phyloP scores from a whole-genome alignment of 1,140 invertebrate genomes.

The Brachionus sp. region DNA sequence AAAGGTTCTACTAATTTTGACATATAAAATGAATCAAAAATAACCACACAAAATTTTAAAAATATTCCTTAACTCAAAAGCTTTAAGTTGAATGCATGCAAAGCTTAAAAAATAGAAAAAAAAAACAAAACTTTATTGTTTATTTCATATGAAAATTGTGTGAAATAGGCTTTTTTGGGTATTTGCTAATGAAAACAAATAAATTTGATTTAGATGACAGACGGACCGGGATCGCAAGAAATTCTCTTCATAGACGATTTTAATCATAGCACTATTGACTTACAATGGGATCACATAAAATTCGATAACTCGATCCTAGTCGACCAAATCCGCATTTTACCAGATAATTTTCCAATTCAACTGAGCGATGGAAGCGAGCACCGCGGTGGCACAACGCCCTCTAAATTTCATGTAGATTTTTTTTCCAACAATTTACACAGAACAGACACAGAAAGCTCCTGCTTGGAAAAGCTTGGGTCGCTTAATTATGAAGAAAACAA shows the following conservation, averaged over 20 bases:
- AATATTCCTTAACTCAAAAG: neutral
- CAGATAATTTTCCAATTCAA: constrained; percentile 4
- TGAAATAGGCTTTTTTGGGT: neutral
- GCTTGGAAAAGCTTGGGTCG: neutral
- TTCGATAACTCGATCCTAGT: neutral
- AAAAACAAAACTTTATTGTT: neutral
- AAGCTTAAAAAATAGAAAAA: neutral
- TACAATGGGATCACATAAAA: constrained; percentile 46
- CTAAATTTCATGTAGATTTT: constrained; percentile 23
- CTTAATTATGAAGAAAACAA: neutral
- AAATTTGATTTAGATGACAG: constrained; percentile 32
- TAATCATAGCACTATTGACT: neutral
- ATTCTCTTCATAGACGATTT: constrained; percentile 21
- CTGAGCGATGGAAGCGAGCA: neutral
- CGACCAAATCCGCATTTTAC: constrained; percentile 38
- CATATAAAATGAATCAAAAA: neutral
- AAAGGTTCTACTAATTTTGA: neutral
- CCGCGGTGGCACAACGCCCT: neutral
- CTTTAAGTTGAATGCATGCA: neutral
- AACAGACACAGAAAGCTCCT: neutral
- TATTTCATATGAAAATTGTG: neutral
- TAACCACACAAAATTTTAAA: neutral
- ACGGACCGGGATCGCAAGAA: neutral
- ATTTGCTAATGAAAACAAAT: neutral
- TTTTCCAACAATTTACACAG: constrained; percentile 28